Conservation (phyloP, 2,888 invertebrate species). For the Hirtodrosophila alboralis region DNA sequence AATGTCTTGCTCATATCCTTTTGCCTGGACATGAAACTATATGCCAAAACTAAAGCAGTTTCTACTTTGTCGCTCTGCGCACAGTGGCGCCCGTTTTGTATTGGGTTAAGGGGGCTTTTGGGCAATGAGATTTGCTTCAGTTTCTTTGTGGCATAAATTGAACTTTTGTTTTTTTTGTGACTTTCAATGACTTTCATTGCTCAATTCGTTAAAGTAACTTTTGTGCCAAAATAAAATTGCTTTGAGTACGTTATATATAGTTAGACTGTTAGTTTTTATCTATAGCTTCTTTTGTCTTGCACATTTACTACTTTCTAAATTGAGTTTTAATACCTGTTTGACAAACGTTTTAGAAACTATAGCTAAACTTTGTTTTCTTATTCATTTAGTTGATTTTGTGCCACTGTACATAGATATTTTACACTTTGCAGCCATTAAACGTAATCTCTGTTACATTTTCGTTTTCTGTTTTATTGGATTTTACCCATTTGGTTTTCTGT, state of each 20-base stretch:
- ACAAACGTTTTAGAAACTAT: too few species aligned
- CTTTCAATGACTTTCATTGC: slow-evolving; percentile 55
- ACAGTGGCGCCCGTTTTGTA: slow-evolving; percentile 21
- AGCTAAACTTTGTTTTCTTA: too few species aligned
- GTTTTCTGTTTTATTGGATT: slow-evolving; percentile 14
- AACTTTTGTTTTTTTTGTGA: slow-evolving; percentile 26
- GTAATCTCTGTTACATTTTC: slow-evolving; percentile 43
- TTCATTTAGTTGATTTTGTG: too few species aligned
- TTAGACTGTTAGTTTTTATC: slow-evolving; percentile 10
- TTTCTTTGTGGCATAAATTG: slow-evolving; percentile 41
- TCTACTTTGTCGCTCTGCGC: slow-evolving; percentile 27
- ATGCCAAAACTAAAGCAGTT: slow-evolving; percentile 38
- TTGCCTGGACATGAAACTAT: slow-evolving; percentile 62
- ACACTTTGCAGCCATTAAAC: slow-evolving; percentile 57
- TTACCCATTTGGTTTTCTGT: slow-evolving; percentile 19
- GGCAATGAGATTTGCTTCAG: slow-evolving; percentile 14
- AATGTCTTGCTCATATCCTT: slow-evolving; percentile 75
- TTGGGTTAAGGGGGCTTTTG: slow-evolving; percentile 21
- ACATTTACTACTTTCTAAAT: too few species aligned
- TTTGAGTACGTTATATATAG: slow-evolving; percentile 4
- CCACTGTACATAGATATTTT: slow-evolving; percentile 11
- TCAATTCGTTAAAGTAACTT: slow-evolving; percentile 41
- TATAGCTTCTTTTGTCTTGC: background rate
- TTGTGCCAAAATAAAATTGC: slow-evolving; percentile 20
- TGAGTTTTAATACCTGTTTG: too few species aligned